Conservation (phyloP, 2,888 invertebrate species). For the Epistrophe grossulariae region DNA sequence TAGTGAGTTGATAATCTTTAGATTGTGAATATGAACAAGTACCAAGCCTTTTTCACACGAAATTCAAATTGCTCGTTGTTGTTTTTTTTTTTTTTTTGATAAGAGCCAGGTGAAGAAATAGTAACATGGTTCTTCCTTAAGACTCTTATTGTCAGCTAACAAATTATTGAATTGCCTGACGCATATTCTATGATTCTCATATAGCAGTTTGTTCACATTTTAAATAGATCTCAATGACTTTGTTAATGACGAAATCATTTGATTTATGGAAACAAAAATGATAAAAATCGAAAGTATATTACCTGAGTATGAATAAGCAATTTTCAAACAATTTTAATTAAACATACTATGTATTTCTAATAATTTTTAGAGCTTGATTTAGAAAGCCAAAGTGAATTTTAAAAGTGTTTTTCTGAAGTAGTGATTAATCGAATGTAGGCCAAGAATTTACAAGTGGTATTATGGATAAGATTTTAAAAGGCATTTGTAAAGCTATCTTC, state of each 20-base stretch:
- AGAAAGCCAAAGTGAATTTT: too few relatives aligned
- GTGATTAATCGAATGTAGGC: too few relatives aligned
- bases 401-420: too few relatives aligned
- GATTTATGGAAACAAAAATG: background rate
- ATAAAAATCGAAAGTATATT: background rate
- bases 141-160: background rate
- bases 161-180: background rate
- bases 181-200: background rate
- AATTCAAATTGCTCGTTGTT: background rate
- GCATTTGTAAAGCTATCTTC: too few relatives aligned
- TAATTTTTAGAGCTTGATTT: too few relatives aligned
- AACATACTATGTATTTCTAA: too few relatives aligned
- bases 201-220: background rate
- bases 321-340: background rate
- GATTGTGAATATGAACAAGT: background rate
- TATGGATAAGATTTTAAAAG: too few relatives aligned
- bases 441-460: too few relatives aligned
- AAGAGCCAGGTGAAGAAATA: background rate
- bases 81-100: background rate
- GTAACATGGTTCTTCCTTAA: background rate
- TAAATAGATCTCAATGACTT: background rate
- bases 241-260: background rate
- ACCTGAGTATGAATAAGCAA: background rate
- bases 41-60: background rate
- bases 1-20: too few relatives aligned